A percentile compares a stretch with the other conserved stretches of the same genome.
Conservation (phyloP, 2,113 vertebrate species). For the Pica pica region DNA sequence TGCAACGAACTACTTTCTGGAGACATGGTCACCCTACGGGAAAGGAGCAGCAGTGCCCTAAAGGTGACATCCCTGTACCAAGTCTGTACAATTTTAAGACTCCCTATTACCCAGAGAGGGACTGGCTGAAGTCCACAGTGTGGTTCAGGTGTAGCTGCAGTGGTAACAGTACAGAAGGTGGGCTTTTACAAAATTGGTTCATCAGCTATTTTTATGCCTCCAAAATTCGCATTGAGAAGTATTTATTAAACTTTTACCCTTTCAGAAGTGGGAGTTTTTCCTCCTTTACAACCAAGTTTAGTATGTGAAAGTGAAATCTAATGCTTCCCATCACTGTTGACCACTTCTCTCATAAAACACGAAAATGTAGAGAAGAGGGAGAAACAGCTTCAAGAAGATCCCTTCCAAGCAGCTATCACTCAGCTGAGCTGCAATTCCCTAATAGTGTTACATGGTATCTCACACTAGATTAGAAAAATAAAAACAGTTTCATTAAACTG, state of each 20-base stretch:
- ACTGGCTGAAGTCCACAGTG: not conserved
- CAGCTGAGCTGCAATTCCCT: not conserved
- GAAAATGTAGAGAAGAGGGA: not conserved
- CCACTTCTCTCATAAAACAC: not conserved
- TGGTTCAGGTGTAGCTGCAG: not conserved
- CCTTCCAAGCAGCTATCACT: not conserved
- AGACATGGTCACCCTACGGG: rapidly evolving
- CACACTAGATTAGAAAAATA: not conserved
- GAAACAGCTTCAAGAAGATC: not conserved
- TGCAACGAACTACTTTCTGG: not conserved
- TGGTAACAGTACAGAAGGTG: not conserved
- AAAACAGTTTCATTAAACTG: not conserved
- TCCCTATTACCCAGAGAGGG: not conserved
- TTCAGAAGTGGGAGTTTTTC: not conserved
- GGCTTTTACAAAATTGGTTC: not conserved
- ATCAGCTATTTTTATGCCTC: not conserved
- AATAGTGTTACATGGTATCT: too few relatives aligned
- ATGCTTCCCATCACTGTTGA: not conserved
- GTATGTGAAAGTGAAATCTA: not conserved
- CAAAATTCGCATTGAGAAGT: not conserved
- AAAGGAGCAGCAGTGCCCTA: not conserved
- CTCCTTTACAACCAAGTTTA: not conserved
- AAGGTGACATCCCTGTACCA: not conserved
- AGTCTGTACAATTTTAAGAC: not conserved
- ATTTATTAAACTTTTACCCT: not conserved